These are phyloP conservation scores for Pterocles orientalis DNA, from an alignment of 2,113 vertebrate species.

Conservation along the genomic window DNA sequence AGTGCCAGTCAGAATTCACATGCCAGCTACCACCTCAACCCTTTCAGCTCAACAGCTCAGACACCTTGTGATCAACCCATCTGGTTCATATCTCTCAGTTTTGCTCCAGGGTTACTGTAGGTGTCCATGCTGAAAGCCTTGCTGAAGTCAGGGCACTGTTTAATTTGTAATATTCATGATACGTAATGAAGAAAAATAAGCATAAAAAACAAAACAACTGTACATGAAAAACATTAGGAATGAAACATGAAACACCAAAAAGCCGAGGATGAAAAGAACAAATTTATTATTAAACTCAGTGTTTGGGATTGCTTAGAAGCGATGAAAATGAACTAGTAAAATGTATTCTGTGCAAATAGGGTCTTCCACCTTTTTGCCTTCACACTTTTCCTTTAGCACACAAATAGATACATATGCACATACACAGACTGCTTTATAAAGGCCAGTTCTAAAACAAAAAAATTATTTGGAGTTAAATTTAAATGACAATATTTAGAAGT, in stretches of 20 bases:
- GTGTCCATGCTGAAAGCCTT: not conserved
- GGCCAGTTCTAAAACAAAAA: not conserved
- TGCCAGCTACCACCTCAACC: accelerated
- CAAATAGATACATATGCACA: not conserved
- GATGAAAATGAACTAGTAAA: not conserved
- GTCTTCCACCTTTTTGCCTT: not conserved
- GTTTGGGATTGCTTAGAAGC: not conserved
- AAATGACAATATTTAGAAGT: not conserved
- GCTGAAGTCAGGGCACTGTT: not conserved
- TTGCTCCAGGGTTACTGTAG: not conserved
- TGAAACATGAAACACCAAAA: not conserved
- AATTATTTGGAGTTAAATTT: not conserved
- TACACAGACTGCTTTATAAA: not conserved
- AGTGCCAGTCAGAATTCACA: not conserved
- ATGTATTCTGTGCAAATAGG: not conserved
- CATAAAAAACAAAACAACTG: too few species aligned
- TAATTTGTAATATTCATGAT: not conserved
- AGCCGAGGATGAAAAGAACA: not conserved
- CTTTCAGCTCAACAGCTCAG: not conserved
- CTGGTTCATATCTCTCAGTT: not conserved
- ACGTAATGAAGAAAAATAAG: not conserved
- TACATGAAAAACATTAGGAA: not conserved
- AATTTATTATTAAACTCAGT: not conserved
- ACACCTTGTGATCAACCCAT: not conserved
- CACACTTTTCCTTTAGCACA: not conserved